phyloP scores from a whole-genome alignment of 2,797 vertebrate species.

The Geotrypetes seraphini region DNA sequence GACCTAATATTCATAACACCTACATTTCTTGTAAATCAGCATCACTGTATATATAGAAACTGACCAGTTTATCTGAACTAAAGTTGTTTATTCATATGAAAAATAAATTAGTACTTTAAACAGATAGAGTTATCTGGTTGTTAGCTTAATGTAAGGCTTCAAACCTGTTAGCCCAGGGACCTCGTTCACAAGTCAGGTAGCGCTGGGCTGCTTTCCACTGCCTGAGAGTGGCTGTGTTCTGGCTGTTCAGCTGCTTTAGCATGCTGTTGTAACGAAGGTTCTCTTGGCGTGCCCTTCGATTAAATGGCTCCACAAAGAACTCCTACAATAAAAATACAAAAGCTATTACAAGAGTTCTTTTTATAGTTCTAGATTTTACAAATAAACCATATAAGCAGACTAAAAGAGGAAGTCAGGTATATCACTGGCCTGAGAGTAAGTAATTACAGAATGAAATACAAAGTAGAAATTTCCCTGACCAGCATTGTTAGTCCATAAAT shows the following conservation, averaged over 20 bases:
- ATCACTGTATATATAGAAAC: too few relatives aligned
- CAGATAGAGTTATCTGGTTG: too few relatives aligned
- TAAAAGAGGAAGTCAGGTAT: too few relatives aligned
- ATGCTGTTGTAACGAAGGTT: slow-evolving; percentile 90
- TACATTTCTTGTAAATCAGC: too few relatives aligned
- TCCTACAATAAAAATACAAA: slow-evolving; percentile 52
- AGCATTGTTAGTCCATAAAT: too few relatives aligned
- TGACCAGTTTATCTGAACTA: neutral
- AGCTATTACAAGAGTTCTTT: too few relatives aligned
- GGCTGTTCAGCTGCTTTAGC: slow-evolving; percentile 82
- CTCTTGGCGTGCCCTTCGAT: slow-evolving; percentile 80
- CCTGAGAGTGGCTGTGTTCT: slow-evolving; percentile 66
- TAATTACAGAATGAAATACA: neutral
- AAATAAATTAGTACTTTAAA: neutral
- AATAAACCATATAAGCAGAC: too few relatives aligned
- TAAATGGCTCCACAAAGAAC: slow-evolving; percentile 87
- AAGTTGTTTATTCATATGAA: too few relatives aligned
- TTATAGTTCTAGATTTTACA: too few relatives aligned
- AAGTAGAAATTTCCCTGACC: neutral
- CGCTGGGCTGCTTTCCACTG: slow-evolving; percentile 81
- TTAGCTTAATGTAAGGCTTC: neutral
- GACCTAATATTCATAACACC: too few relatives aligned
- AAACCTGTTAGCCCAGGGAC: slow-evolving; percentile 89
- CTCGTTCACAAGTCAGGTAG: slow-evolving; percentile 77
- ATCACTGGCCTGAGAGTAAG: neutral